Evolutionary conservation across 2,113 vertebrate genomes (phyloP), one percentile per base, ranked within the genome.

Genomic region (Zapus hudsonius): DNA sequence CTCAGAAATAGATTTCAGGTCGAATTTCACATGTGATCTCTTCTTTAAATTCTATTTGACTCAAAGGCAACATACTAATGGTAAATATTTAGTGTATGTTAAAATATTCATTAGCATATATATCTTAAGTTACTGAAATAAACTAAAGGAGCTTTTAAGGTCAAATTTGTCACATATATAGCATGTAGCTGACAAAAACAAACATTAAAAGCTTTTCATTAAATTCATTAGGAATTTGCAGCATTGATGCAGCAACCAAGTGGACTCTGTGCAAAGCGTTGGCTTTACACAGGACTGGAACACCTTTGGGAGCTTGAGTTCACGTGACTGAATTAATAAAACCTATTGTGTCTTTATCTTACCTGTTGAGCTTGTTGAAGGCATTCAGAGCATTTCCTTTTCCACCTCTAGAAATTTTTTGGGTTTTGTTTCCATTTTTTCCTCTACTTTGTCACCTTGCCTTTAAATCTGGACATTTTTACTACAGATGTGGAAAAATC

Each of bases 171-270:
- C 66, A 40, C 84, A 27, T 67, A 22, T 91, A 31, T 88, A 73
- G 42, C 22, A 90, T 31, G 66, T 89, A 15, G 84, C 92, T 95
- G 20, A 89, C 85, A 70, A n/a, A 52, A 75, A 55, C 40, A 63
- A 66, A 64, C 90, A 96, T 92, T 95, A 96, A 91, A 97, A 96
- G 95, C 89, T 97, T 97, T 97, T 97, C 92, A 97, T 98, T 97
- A 97, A 55, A 94, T 94, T 97, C 96, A 97, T 91, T 91, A 92
- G 36, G 55, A 96, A 94, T 97, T 97, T 97, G 96, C 97, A 98
- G 96, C 97, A 97, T 95, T 97, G 94, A 97, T 98, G 97, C 95
- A 92, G 96, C 97, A 95, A 97, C 97, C 96, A 94, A 97, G 97
- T 97, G 95, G 95, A 93, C 93, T 97, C 94, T 91, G 85, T 96